Conservation (phyloP, 2,113 vertebrate species). For the Camelus dromedarius region DNA sequence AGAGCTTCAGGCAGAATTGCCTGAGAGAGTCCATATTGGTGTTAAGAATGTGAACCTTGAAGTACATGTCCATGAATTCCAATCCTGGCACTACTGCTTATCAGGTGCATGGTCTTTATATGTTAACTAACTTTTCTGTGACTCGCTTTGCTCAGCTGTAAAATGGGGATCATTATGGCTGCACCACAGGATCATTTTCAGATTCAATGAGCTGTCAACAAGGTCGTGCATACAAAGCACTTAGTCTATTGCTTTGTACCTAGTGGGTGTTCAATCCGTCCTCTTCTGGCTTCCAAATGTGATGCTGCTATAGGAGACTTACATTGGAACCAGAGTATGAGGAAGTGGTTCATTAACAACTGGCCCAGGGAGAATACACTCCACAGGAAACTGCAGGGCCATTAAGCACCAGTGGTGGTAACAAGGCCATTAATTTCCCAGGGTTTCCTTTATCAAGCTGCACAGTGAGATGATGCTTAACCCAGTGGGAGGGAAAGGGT, state of each 20-base stretch:
- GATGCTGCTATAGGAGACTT: conserved; percentile 48
- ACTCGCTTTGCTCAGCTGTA: conserved; percentile 58
- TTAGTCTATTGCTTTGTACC: not conserved
- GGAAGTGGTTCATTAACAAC: conserved; percentile 76
- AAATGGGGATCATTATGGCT: conserved; percentile 28
- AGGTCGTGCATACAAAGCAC: not conserved
- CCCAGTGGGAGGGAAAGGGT: conserved; percentile 54
- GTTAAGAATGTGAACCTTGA: not conserved
- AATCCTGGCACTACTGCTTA: not conserved
- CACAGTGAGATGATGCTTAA: conserved; percentile 74
- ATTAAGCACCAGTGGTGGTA: conserved; percentile 77
- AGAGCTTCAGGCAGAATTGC: not conserved
- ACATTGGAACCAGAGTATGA: conserved; percentile 53
- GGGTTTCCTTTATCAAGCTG: conserved; percentile 70
- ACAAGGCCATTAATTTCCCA: conserved; percentile 80
- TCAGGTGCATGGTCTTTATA: not conserved
- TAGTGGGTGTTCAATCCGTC: conserved; percentile 39
- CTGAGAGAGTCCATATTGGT: not conserved
- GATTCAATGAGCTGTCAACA: not conserved
- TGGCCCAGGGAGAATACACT: conserved; percentile 68
- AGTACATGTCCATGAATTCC: not conserved
- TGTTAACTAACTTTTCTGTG: not conserved
- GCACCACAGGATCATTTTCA: not conserved
- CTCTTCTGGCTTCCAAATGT: not conserved
- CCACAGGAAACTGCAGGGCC: conserved; percentile 72